Base-by-base conservation (phyloP, 2,113 vertebrate genomes). In the Poeciliopsis retropinna region DNA sequence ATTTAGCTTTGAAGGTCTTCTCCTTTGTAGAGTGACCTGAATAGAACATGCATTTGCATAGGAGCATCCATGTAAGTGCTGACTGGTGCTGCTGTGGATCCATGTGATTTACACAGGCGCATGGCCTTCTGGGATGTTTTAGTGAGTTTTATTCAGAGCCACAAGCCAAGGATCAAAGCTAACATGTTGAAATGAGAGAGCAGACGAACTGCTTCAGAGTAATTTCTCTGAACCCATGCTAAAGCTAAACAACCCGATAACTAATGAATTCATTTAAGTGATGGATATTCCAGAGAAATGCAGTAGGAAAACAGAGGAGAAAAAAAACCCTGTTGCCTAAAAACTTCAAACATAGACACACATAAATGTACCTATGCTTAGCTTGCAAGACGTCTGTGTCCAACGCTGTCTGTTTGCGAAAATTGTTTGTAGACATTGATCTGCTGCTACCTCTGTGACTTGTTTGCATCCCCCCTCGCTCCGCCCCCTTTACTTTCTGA, bases 391-490 rank as follows among this genome's bases (percentile, higher is more conserved):
- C 62, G 65, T 79, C 70, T 86, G 78, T 60, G 30, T 62, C 51
- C 3, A n/a, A 44, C 27, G 30, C 22, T 39, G 75, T 64, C 82
- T 84, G 80, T 86, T 87, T 84, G 70, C 79, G 4, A 11, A 54
- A 75, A 28, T 64, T 70, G 76, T 85, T 78, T 75, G 86, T 78
- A 73, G 77, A 83, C 74, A 86, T 87, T 85, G 87, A 92, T 90
- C 77, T 73, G 44, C 60, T 84, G 31, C 61, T 60, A 69, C 83
- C 83, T 68, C 63, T 44, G 60, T 78, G 79, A 76, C 80, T 71
- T 83, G 81, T 78, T 85, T 85, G 74, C 78, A 82, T 60, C 75
- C 73, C 60, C 8, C 60, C 75, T n/a, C n/a, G n/a, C n/a, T n/a
- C n/a, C n/a, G n/a, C 72, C 60, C 10, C 41, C 13, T 54, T 61